phyloP scores from a whole-genome alignment of 2,113 vertebrate species.

The Dryoscopus gambensis region DNA sequence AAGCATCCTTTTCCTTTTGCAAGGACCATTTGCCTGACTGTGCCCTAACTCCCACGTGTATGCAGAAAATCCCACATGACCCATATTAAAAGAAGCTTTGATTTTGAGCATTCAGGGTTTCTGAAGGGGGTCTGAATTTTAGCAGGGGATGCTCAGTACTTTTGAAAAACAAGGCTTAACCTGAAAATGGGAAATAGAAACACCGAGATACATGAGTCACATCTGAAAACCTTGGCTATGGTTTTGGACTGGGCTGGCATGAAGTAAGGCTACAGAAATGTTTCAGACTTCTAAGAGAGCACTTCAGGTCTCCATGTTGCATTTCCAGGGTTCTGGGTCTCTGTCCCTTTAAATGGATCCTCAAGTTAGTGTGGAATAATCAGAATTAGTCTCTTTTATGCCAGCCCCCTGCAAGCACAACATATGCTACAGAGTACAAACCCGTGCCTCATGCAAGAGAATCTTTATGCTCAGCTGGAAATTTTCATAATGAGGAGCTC shows the following conservation, averaged over 20 bases:
- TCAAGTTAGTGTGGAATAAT: background rate
- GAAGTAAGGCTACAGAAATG: background rate
- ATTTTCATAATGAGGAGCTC: background rate
- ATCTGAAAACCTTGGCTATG: background rate
- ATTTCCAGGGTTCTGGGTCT: background rate
- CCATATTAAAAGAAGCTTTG: background rate
- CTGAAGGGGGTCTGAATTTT: background rate
- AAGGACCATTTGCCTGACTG: background rate
- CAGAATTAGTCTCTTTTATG: background rate
- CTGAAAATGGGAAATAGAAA: background rate
- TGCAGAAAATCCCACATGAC: background rate
- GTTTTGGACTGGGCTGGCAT: background rate
- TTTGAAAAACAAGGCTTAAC: background rate
- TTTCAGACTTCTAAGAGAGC: background rate
- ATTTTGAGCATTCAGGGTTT: background rate
- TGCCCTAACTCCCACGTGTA: rapidly evolving
- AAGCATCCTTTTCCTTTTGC: background rate
- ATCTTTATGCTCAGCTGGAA: background rate
- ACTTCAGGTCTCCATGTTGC: background rate
- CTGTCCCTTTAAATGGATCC: background rate
- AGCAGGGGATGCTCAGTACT: slow-evolving; percentile 39
- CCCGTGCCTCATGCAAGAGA: background rate
- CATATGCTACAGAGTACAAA: slow-evolving; percentile 1
- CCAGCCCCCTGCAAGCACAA: slow-evolving; percentile 7
- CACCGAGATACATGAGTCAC: rapidly evolving